Evolutionary conservation across 2,888 invertebrate genomes (phyloP), one percentile per base, ranked within the genome.

Genomic region (Pristionchus japonicus): DNA sequence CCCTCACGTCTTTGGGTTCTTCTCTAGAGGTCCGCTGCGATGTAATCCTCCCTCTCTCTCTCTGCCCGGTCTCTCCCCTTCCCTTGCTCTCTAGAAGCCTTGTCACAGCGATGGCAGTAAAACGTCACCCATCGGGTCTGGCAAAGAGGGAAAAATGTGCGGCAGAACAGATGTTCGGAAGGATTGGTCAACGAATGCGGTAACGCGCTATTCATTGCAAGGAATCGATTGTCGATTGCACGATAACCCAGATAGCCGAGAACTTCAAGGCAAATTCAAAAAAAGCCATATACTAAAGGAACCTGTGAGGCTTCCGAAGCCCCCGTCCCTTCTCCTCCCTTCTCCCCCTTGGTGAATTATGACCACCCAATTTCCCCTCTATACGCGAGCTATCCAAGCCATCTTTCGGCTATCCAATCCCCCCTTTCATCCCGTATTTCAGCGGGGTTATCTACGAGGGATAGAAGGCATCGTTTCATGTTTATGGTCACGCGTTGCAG

Each of bases 221-320:
- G 7, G 23, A 15, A n/a, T 23, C 17, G 20, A 57, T 15, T 11
- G 17, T 15, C 23, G 3, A 4, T n/a, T n/a, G n/a, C n/a, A n/a
- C n/a, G n/a, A n/a, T n/a, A n/a, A n/a, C n/a, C n/a, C n/a, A n/a
- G n/a, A n/a, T n/a, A n/a, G n/a, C n/a, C n/a, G n/a, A n/a, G n/a
- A n/a, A n/a, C 17, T n/a, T 57, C 17, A 23, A 57, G 4, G 11
- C 7, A 57, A 23, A 57, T 57, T 3, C 11, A 20, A 23, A 15
- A 20, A 20, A 57, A 57, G 31, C 34, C 27, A 34, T 13, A 17
- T 31, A 67, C 15, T 27, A 34, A 1, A 17, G 4, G 34, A 37
- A 74, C 70, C 70, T 74, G 23, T 34, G 77, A 27, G 77, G 77
- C 77, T 77, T 77, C 77, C 77, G 77, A 77, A 77, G 77, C 77